phyloP scores from a whole-genome alignment of 2,113 vertebrate species.

The Phrynocephalus versicolor region DNA sequence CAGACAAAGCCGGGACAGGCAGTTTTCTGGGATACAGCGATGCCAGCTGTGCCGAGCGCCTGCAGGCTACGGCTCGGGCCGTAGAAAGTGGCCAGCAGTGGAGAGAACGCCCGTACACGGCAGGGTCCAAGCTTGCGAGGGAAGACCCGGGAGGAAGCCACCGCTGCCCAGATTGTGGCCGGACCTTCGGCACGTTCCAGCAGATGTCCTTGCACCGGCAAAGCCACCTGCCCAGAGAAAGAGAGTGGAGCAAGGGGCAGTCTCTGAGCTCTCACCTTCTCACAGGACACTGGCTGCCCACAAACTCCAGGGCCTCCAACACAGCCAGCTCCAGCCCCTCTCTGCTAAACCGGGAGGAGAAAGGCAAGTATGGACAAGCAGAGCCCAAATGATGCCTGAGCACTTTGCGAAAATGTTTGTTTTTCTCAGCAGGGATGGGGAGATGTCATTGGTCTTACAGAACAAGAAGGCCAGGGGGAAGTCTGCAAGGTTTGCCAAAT shows the following conservation, averaged over 20 bases:
- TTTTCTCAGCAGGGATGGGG: background rate
- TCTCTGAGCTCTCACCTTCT: slow-evolving; percentile 49
- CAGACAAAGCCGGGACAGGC: slow-evolving; percentile 61
- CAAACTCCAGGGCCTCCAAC: background rate
- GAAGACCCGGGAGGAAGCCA: slow-evolving; percentile 48
- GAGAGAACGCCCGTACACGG: slow-evolving; percentile 38
- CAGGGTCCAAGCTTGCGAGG: slow-evolving; percentile 45
- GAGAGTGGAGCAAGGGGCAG: slow-evolving; percentile 65
- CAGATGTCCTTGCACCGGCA: slow-evolving; percentile 28
- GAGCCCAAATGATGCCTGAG: background rate
- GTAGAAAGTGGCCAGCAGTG: slow-evolving; percentile 54
- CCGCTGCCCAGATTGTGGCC: slow-evolving; percentile 50
- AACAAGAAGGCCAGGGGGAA: background rate
- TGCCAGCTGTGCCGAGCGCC: slow-evolving; percentile 80
- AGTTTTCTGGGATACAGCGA: slow-evolving; percentile 81
- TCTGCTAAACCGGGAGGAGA: slow-evolving; percentile 29
- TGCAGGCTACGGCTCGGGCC: slow-evolving; percentile 83
- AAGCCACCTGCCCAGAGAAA: slow-evolving; percentile 57
- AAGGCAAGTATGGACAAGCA: slow-evolving; percentile 50
- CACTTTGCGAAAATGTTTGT: background rate
- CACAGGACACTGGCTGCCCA: slow-evolving; percentile 51
- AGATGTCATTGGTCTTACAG: background rate
- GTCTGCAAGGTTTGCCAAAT: too few relatives aligned
- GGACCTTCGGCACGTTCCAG: slow-evolving; percentile 41
- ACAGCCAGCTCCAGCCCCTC: slow-evolving; percentile 1